A percentile compares a stretch with the other conserved stretches of the same genome.
phyloP scores from a whole-genome alignment of 2,888 invertebrate genomes.

The Athalia circularis region DNA sequence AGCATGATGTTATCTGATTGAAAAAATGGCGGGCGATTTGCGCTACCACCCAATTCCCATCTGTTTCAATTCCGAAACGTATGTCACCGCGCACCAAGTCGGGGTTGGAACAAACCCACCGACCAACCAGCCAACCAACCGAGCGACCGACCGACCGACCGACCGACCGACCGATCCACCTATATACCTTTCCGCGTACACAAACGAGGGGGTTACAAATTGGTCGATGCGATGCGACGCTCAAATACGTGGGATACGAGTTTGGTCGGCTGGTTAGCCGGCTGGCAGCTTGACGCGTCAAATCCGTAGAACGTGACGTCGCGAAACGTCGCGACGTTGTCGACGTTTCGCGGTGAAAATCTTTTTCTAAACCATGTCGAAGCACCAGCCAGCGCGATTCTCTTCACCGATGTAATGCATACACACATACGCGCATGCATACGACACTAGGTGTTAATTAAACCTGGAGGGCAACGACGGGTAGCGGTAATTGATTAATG shows the following conservation, averaged over 20 bases:
- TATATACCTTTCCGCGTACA: neutral
- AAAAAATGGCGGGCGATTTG: no score
- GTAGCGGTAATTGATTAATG: conserved; percentile 38
- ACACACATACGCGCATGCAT: neutral
- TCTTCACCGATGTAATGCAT: no score
- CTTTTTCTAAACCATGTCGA: neutral
- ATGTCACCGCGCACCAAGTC: conserved; percentile 1
- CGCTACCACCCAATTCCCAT: neutral
- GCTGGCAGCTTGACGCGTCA: neutral
- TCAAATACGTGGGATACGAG: no score
- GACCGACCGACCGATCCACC: neutral
- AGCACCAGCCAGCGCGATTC: no score
- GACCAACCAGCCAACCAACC: no score
- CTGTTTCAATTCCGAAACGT: conserved; percentile 2
- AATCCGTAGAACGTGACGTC: neutral
- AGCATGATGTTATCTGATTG: no score
- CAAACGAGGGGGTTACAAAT: no score
- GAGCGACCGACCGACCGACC: neutral
- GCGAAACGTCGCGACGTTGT: no score
- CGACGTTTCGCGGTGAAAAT: neutral
- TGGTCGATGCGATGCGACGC: no score
- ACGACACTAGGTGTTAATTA: conserved; percentile 35
- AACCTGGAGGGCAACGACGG: neutral
- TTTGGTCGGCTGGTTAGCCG: no score
- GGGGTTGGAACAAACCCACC: neutral